These are phyloP conservation scores for Strongylocentrotus purpuratus DNA, from an alignment of 35 echinoderm and acorn worm species.

Conservation along the genomic window DNA sequence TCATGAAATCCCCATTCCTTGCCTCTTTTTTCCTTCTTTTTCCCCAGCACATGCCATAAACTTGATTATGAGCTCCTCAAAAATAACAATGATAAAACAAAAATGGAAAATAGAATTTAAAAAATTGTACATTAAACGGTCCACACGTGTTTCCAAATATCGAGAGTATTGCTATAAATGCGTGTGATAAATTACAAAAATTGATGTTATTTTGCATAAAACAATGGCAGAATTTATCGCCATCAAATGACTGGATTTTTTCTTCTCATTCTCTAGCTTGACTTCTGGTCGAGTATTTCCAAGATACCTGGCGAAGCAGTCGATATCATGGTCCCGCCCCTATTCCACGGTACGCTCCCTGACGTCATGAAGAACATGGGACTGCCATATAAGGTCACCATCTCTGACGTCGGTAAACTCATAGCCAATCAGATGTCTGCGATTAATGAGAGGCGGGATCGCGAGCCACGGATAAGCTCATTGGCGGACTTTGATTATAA, in stretches of 20 bases:
- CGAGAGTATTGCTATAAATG: too few species aligned
- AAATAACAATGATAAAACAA: too few species aligned
- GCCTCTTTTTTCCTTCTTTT: background rate
- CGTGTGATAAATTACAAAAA: too few species aligned
- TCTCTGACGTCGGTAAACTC: conserved; percentile 55
- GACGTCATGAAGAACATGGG: conserved; percentile 40
- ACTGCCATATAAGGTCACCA: conserved; percentile 47
- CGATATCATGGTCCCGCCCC: conserved; percentile 62
- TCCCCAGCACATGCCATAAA: too few species aligned
- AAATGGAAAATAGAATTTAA: too few species aligned
- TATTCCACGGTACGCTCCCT: background rate
- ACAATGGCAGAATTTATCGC: too few species aligned
- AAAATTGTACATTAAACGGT: too few species aligned
- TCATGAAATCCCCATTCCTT: too few species aligned
- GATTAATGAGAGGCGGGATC: background rate
- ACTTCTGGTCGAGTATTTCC: conserved; percentile 63
- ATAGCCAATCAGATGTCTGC: conserved; percentile 49
- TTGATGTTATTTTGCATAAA: too few species aligned
- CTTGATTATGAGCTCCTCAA: too few species aligned
- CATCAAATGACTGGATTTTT: too few species aligned
- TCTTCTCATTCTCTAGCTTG: conserved; percentile 55
- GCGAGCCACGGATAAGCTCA: background rate
- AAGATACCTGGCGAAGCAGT: conserved; percentile 25
- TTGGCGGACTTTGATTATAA: conserved; percentile 69
- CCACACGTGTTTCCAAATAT: too few species aligned